phyloP scores from a whole-genome alignment of 35 echinoderm and acorn worm species.

The Stichopus chloronotus region DNA sequence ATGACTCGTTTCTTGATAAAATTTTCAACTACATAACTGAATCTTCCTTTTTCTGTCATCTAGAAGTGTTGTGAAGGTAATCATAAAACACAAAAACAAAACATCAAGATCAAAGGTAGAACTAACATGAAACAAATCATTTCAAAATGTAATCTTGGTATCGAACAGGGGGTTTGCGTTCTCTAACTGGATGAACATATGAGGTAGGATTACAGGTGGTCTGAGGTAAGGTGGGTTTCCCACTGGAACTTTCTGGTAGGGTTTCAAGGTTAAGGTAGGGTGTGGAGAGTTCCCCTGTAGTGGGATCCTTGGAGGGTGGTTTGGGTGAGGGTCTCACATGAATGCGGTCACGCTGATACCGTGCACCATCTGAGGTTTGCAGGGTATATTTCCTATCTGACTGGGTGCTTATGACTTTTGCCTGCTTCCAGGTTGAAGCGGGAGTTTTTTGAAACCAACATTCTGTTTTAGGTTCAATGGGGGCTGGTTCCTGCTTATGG shows the following conservation, averaged over 20 bases:
- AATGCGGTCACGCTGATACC: conserved; percentile 29
- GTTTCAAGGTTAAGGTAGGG: neutral
- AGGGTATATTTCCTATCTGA: conserved; percentile 42
- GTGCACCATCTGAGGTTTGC: neutral
- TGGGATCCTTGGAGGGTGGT: neutral
- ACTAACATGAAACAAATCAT: neutral
- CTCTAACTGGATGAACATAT: neutral
- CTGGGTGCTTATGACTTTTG: conserved; percentile 16
- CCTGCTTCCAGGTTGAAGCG: conserved; percentile 12
- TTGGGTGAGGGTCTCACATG: conserved; percentile 17
- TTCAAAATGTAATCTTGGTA: neutral
- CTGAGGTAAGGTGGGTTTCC: neutral
- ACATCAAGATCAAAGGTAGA: neutral
- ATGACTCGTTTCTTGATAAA: neutral
- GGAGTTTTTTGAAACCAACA: conserved; percentile 49
- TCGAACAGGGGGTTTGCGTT: neutral
- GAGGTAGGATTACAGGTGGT: neutral
- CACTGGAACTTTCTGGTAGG: neutral
- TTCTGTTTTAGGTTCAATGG: conserved; percentile 34
- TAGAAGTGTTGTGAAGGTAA: neutral
- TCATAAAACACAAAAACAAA: neutral
- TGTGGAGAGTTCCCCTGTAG: neutral
- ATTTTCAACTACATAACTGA: neutral
- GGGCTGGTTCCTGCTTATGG: conserved; percentile 25
- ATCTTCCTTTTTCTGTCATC: neutral